phyloP scores from a whole-genome alignment of 1,140 invertebrate genomes.

The Eriocheir sinensis region DNA sequence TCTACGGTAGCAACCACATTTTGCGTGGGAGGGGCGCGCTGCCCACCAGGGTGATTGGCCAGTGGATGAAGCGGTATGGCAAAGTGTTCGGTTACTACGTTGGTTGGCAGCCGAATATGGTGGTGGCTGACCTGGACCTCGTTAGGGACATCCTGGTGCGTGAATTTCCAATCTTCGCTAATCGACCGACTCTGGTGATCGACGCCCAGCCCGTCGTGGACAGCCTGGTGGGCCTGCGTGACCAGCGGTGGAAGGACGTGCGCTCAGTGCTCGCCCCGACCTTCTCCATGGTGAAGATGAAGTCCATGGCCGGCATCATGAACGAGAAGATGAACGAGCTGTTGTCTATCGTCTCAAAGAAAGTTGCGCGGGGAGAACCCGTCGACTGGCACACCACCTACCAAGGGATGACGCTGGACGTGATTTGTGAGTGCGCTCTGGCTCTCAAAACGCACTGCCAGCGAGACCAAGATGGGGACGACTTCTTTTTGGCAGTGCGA shows the following conservation, averaged over 20 bases:
- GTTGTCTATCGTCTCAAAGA: constrained; percentile 79
- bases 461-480: constrained; percentile 81
- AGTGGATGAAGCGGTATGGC: constrained; percentile 81
- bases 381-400: constrained; percentile 80
- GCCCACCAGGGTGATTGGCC: constrained; percentile 78
- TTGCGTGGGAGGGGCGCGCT: constrained; percentile 67
- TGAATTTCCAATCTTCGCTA: constrained; percentile 80
- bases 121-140: constrained; percentile 81
- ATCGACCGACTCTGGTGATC: constrained; percentile 80
- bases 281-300: constrained; percentile 84
- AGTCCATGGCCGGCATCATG: constrained; percentile 81
- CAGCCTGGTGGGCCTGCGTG: constrained; percentile 80
- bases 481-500: constrained; percentile 80
- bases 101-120: constrained; percentile 80
- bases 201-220: constrained; percentile 80
- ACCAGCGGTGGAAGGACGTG: constrained; percentile 83
- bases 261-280: constrained; percentile 83
- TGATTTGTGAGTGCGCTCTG: constrained; percentile 83
- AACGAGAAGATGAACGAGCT: constrained; percentile 80
- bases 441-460: constrained; percentile 82
- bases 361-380: constrained; percentile 73
- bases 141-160: constrained; percentile 81
- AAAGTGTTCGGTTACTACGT: constrained; percentile 81
- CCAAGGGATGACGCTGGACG: constrained; percentile 83
- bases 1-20: constrained; percentile 80